Conservation (phyloP, 2,797 vertebrate genomes). For the Brachymystax lenok region DNA sequence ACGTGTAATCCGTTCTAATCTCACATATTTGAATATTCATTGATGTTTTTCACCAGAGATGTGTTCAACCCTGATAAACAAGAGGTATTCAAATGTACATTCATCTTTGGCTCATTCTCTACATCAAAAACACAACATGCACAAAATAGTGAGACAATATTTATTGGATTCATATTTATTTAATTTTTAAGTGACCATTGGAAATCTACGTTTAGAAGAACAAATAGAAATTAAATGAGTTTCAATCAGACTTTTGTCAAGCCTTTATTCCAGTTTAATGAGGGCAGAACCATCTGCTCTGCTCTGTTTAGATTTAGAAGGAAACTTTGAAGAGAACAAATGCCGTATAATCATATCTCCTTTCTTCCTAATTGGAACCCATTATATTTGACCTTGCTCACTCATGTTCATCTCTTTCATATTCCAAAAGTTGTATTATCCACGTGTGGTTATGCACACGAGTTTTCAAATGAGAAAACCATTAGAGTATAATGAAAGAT, state of each 20-base stretch:
- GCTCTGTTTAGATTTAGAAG: constrained; percentile 57
- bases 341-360: constrained; percentile 68
- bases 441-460: constrained; percentile 51
- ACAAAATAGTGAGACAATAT: neutral
- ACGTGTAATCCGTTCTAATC: constrained; percentile 49
- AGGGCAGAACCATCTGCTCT: constrained; percentile 55
- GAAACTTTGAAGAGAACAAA: constrained; percentile 61
- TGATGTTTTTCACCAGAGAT: neutral
- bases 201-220: too few species aligned
- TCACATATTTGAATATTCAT: constrained; percentile 48
- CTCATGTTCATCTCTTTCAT: constrained; percentile 70
- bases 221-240: constrained; percentile 1
- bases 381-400: constrained; percentile 73
- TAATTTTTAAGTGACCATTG: neutral
- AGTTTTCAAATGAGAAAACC: constrained; percentile 63
- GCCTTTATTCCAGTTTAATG: constrained; percentile 57
- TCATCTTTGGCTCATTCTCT: constrained; percentile 5
- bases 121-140: constrained; percentile 27
- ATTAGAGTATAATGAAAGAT: constrained; percentile 67
- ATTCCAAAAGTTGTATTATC: constrained; percentile 70
- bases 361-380: constrained; percentile 67
- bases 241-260: neutral
- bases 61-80: constrained; percentile 23
- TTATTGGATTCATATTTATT: constrained; percentile 7
- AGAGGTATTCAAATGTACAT: constrained; percentile 27